Conservation (phyloP, 2,113 vertebrate species). For the Ifrita kowaldi region DNA sequence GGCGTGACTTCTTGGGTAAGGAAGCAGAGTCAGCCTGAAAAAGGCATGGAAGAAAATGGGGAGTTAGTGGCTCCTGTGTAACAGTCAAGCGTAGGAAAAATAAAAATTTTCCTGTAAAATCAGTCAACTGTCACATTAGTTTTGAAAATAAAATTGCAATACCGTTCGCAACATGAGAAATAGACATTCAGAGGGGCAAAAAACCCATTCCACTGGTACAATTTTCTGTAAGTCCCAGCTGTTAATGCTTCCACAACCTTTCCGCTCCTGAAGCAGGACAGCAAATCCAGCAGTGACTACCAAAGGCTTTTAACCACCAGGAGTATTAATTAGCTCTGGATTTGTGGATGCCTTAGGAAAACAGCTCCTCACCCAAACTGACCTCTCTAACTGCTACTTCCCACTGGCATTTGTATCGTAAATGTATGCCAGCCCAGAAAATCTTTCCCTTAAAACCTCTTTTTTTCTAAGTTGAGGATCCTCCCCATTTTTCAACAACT, state of each 20-base stretch:
- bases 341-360: not conserved
- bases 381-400: not conserved
- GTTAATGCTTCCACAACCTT: not conserved
- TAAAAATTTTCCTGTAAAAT: not conserved
- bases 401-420: not conserved
- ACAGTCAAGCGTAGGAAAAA: not conserved
- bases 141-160: not conserved
- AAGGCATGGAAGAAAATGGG: not conserved
- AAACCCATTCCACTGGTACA: not conserved
- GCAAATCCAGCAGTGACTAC: not conserved
- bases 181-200: not conserved
- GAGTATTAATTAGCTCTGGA: not conserved
- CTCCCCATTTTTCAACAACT: not conserved
- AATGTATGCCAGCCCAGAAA: not conserved
- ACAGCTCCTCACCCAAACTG: not conserved
- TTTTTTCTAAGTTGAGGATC: not conserved
- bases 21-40: constrained; percentile 59
- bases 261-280: not conserved
- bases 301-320: not conserved
- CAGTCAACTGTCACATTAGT: not conserved
- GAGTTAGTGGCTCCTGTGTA: rapidly evolving
- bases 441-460: not conserved
- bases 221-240: not conserved
- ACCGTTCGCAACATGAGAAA: not conserved
- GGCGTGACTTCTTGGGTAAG: constrained; percentile 73